A percentile compares a stretch with the other conserved stretches of the same genome.
These are phyloP conservation scores for Enteromius mattozi DNA, from an alignment of 2,797 vertebrate species.

Conservation along the genomic window DNA sequence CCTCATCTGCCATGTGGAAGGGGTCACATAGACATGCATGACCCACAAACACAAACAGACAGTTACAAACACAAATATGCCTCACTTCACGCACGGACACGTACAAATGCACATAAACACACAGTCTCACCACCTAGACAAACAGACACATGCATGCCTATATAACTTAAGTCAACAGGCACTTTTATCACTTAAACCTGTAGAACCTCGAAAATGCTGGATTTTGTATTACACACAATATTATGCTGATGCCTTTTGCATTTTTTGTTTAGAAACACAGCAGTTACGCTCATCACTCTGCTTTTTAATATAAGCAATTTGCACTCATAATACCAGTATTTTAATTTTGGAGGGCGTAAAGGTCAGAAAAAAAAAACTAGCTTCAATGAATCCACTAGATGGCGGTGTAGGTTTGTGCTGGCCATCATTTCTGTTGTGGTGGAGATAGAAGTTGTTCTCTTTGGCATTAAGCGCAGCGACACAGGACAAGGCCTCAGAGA, in stretches of 20 bases:
- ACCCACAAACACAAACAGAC: slow-evolving; percentile 37
- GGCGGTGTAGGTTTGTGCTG: slow-evolving; percentile 80
- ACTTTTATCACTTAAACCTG: slow-evolving; percentile 1
- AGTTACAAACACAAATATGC: slow-evolving; percentile 36
- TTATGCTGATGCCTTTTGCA: not conserved
- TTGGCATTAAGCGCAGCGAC: slow-evolving; percentile 13
- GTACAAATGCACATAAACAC: not conserved
- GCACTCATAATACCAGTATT: not conserved
- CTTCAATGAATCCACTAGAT: slow-evolving; percentile 74
- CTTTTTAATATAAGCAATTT: not conserved
- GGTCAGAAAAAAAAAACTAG: not conserved
- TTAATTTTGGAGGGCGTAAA: not conserved
- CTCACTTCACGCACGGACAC: slow-evolving; percentile 21
- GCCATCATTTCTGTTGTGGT: not conserved
- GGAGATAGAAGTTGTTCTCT: slow-evolving; percentile 19
- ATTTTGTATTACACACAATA: not conserved
- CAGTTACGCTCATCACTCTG: not conserved
- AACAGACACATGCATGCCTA: not conserved
- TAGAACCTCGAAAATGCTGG: not conserved
- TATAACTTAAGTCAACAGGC: slow-evolving; percentile 6
- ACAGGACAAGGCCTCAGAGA: slow-evolving; percentile 39
- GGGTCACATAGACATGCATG: slow-evolving; percentile 38
- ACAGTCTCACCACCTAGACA: slow-evolving; percentile 3
- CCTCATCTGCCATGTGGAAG: slow-evolving; percentile 40
- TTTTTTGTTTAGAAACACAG: not conserved